Base-by-base conservation (phyloP, 2,888 invertebrate genomes). In the Drosophila helvetica region DNA sequence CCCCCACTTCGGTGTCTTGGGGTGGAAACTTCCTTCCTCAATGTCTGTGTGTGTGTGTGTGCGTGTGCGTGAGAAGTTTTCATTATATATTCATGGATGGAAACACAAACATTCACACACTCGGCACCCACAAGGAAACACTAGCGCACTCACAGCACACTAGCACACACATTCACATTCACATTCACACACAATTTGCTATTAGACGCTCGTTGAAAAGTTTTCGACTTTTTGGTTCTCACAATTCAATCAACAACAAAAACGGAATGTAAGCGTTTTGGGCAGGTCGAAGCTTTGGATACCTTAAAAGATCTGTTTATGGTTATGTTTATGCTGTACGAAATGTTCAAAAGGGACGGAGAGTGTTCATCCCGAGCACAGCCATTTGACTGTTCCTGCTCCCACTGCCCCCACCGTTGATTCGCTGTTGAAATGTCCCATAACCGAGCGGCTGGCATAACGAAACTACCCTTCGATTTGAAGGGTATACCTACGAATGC, bases 201-300 rank as follows among this genome's bases (percentile, higher is more conserved):
- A 72, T 79, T 82, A 67, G 82, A 64, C 59, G 74, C 76, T 75
- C 56, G 77, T 69, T 74, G 80, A 69, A 80, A 82, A 83, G 58
- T 83, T 82, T 81, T 71, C 73, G 73, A 77, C 81, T 74, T 83
- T 78, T 59, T 57, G 76, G 63, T 69, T 70, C 72, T 58, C 75
- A 74, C 78, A 82, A 82, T 81, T 83, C 82, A 83, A 83, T 83
- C 82, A 84, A 74, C 70, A 78, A 50, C 62, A 60, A 70, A 47
- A 61, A 65, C 42, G 43, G 47, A 61, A 46, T 51, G 42, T 22
- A 42, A 51, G 50, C 25, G 43, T 12, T 17, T 18, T 17, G 1
- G 46, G 15, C 17, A 7, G 18, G 38, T 38, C 38, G 38, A 38
- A n/a, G 7, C 38, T 7, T 38, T 6, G 38, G n/a, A 15, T 38